Conservation (phyloP, 1,140 invertebrate genomes). For the Micrasema longulum region DNA sequence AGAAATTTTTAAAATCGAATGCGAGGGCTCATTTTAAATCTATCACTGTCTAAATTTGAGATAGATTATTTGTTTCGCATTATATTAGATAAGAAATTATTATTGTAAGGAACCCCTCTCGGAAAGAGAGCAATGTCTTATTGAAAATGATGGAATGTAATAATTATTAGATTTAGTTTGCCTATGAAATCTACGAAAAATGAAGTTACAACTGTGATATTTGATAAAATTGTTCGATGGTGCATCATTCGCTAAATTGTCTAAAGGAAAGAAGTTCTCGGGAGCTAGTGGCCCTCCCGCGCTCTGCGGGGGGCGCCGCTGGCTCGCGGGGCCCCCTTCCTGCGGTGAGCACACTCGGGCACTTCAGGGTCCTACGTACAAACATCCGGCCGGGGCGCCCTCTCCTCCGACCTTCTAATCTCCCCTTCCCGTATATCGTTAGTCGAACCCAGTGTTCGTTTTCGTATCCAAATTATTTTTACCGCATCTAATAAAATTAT, state of each 20-base stretch:
- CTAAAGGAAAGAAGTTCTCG: constrained; percentile 22
- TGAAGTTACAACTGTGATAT: constrained; percentile 44
- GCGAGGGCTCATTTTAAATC: too few species aligned
- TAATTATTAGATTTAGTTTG: constrained; percentile 39
- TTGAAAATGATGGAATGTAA: constrained; percentile 35
- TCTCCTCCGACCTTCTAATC: constrained; percentile 9
- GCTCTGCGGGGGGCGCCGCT: too few species aligned
- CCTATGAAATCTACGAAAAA: constrained; percentile 37
- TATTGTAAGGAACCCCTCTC: constrained; percentile 30
- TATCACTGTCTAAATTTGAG: too few species aligned
- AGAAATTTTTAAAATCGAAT: too few species aligned
- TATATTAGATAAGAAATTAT: too few species aligned
- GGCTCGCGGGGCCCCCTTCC: constrained; percentile 1
- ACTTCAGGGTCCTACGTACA: constrained; percentile 34
- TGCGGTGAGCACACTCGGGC: constrained; percentile 8
- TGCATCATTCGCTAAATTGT: constrained; percentile 22
- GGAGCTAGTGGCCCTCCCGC: neutral
- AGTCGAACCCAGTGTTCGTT: neutral
- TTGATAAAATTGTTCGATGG: constrained; percentile 48
- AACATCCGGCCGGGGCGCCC: constrained; percentile 21
- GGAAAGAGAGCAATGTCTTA: constrained; percentile 33
- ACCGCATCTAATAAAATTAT: constrained; percentile 37
- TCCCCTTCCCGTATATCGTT: constrained; percentile 7
- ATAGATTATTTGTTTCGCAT: too few species aligned
- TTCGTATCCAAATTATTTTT: neutral